Base-by-base conservation (phyloP, 2,113 vertebrate species). In the Zeus faber region DNA sequence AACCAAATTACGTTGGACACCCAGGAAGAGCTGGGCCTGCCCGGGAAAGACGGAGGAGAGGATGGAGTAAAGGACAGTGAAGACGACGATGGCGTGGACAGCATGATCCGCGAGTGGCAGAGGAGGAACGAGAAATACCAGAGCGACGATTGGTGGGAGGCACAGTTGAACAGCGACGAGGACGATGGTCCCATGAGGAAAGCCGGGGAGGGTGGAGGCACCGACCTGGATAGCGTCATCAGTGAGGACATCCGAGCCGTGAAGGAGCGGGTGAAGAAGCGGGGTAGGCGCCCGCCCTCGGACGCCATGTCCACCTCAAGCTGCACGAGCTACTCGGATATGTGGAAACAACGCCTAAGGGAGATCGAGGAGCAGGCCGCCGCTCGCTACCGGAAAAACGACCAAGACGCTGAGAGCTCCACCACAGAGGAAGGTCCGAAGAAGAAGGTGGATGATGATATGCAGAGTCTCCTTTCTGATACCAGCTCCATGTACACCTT, bases 401-500 rank as follows among this genome's bases (percentile, higher is more conserved):
- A 88, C 1, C 64, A 71, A 0, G 69, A 73, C 0, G 62, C 67
- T 0, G 73, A 77, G 16, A 66, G 59, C 43, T 27, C 51, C 0
- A 5, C 21, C 0, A 25, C 61, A 0, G 57, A 29, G 60, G 27
- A 1, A 77, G 21, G 24, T 72, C 83, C 54, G 48, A 13, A 0
- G 79, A 82, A 69, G 27, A 92, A 90, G 0, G 72, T 91, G 0
- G 92, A 96, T 1, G 87, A 88, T 0, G 92, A 97, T 2, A 75
- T 89, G 26, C 85, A 91, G 33, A 96, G 94, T 0, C 63, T 96
- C 9, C 44, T 91, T 43, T 97, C 96, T 0, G 95, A 95, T 60
- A 84, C 86, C 49, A 87, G 91, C 62, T 97, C 94, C 31, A 92
- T 98, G 83, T 95, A 92, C 60, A 92, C 95, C 74, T 99, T 97